A percentile compares a stretch with the other conserved stretches of the same genome.
Evolutionary conservation across 2,113 vertebrate genomes (phyloP).

Genomic region (Chloropsis cyanopogon): DNA sequence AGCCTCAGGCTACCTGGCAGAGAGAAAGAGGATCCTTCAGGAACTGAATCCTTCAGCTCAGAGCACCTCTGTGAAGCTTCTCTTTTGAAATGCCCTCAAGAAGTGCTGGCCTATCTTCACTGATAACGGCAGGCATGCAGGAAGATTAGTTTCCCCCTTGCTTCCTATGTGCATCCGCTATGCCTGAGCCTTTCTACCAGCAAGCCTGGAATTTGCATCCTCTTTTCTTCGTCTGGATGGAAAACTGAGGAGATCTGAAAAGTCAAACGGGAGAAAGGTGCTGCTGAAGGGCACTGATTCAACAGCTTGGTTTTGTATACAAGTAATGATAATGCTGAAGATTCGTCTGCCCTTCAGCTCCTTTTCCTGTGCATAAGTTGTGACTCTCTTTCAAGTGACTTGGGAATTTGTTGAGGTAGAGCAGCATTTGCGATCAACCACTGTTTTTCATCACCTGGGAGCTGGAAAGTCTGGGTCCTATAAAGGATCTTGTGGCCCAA

Average conservation of each 20-base stretch:
- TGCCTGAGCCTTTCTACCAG: background rate
- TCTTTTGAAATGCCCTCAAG: conserved; percentile 16
- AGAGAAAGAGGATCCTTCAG: background rate
- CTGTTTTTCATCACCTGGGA: background rate
- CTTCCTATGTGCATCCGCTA: background rate
- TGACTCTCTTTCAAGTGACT: background rate
- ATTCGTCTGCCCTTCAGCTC: background rate
- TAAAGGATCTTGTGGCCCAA: background rate
- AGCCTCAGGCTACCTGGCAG: conserved; percentile 47
- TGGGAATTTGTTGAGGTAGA: background rate
- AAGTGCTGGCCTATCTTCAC: conserved; percentile 2
- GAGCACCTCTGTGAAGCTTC: conserved; percentile 12
- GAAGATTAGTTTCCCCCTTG: background rate
- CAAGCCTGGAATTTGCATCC: background rate
- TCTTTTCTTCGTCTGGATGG: background rate
- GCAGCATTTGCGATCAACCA: background rate
- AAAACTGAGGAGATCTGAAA: background rate
- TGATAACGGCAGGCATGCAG: background rate
- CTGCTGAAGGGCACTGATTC: background rate
- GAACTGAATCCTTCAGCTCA: background rate
- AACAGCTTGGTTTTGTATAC: background rate
- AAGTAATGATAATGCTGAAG: background rate
- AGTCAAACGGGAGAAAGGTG: background rate
- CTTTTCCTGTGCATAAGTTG: background rate
- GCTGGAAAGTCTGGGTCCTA: background rate